A percentile compares a stretch with the other conserved stretches of the same genome.
Conservation (phyloP, 2,113 vertebrate genomes). For the Protobothrops mucrosquamatus region DNA sequence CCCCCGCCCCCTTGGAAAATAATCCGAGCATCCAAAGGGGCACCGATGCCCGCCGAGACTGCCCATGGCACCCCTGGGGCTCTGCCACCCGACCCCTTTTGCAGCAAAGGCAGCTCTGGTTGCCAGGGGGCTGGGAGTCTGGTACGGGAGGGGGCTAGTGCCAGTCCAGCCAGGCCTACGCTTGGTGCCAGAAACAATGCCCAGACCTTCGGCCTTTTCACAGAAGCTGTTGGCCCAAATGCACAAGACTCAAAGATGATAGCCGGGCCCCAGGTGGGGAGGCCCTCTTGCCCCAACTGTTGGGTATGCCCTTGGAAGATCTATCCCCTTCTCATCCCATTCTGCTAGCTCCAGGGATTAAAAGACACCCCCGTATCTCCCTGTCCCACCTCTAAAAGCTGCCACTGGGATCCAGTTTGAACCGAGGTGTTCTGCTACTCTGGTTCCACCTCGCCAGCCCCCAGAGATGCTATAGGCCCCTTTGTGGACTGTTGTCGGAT, state of each 20-base stretch:
- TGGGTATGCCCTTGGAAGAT: not conserved
- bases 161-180: not conserved
- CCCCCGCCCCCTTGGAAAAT: not conserved
- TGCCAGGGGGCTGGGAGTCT: not conserved
- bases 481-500: not conserved
- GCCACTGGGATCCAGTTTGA: not conserved
- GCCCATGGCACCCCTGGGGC: not conserved
- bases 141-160: not conserved
- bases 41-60: not conserved
- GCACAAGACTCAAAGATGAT: not conserved
- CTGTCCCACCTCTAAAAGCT: not conserved
- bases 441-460: not conserved
- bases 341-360: not conserved
- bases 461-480: not conserved
- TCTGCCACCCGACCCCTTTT: not conserved
- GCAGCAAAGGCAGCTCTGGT: not conserved
- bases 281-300: not conserved
- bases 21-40: not conserved
- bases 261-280: not conserved
- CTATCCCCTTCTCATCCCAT: not conserved
- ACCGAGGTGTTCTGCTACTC: not conserved
- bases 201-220: not conserved
- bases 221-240: not conserved
- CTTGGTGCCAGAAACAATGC: not conserved
- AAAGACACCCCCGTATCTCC: not conserved